phyloP scores from a whole-genome alignment of 2,797 vertebrate genomes.

The Eulemur rubriventer region DNA sequence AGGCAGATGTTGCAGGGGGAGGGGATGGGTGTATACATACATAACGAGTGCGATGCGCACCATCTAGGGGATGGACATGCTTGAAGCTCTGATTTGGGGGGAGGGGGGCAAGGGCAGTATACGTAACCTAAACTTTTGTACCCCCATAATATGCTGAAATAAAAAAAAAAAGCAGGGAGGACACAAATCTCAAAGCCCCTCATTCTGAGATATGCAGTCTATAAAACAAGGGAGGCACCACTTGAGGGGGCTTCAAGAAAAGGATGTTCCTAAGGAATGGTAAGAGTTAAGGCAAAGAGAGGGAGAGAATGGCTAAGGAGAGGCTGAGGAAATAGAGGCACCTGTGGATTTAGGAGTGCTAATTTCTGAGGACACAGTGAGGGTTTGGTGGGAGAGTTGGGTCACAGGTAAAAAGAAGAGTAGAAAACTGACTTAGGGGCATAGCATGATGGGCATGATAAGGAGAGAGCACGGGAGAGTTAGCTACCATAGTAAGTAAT shows the following conservation, averaged over 20 bases:
- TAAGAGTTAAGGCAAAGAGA: not conserved
- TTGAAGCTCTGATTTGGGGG: too few relatives aligned
- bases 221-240: not conserved
- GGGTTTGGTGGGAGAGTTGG: not conserved
- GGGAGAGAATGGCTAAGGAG: not conserved
- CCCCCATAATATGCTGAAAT: too few relatives aligned
- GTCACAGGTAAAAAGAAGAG: not conserved
- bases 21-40: too few relatives aligned
- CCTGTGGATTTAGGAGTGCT: not conserved
- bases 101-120: too few relatives aligned
- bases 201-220: fast-evolving
- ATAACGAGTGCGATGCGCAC: too few relatives aligned
- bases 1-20: too few relatives aligned
- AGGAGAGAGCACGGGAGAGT: not conserved
- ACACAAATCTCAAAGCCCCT: not conserved
- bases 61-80: too few relatives aligned
- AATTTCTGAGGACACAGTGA: not conserved
- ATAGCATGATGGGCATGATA: not conserved
- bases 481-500: too few relatives aligned
- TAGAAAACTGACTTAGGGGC: not conserved
- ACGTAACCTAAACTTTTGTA: too few relatives aligned
- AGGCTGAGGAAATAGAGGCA: not conserved
- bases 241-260: not conserved
- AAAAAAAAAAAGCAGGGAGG: not conserved
- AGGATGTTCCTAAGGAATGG: not conserved